phyloP scores from a whole-genome alignment of 2,888 invertebrate genomes.

The Cantharis flavilabris region DNA sequence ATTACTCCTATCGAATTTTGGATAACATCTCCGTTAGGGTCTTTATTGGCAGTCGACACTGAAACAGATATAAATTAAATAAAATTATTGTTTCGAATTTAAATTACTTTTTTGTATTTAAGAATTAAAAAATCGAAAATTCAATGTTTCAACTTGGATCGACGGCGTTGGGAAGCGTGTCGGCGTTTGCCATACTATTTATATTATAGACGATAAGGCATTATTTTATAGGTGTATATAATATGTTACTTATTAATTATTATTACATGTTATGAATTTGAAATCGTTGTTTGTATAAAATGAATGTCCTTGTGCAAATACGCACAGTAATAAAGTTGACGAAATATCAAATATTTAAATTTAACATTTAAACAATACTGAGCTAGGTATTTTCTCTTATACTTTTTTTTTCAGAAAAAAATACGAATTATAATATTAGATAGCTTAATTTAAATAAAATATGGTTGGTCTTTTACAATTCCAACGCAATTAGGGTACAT shows the following conservation, averaged over 20 bases:
- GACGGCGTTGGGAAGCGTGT: no score
- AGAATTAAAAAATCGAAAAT: no score
- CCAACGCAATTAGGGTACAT: background rate
- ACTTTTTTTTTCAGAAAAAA: background rate
- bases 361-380: background rate
- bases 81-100: background rate
- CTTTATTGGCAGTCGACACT: background rate
- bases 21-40: slow-evolving; percentile 62
- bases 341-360: background rate
- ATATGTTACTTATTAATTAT: no score
- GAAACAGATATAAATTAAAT: background rate
- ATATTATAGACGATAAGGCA: no score
- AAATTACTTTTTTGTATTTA: no score
- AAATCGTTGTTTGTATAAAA: background rate
- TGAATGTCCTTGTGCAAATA: background rate
- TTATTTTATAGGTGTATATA: no score
- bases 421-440: background rate
- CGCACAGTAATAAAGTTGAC: background rate
- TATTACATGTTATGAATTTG: no score
- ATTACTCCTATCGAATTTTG: slow-evolving; percentile 72
- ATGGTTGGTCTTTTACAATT: background rate
- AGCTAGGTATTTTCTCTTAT: background rate
- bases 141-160: no score
- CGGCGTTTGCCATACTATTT: no score
- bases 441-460: no score